Base-by-base conservation (phyloP, 35 echinoderm and acorn worm species). In the Ophioderma brevispina region DNA sequence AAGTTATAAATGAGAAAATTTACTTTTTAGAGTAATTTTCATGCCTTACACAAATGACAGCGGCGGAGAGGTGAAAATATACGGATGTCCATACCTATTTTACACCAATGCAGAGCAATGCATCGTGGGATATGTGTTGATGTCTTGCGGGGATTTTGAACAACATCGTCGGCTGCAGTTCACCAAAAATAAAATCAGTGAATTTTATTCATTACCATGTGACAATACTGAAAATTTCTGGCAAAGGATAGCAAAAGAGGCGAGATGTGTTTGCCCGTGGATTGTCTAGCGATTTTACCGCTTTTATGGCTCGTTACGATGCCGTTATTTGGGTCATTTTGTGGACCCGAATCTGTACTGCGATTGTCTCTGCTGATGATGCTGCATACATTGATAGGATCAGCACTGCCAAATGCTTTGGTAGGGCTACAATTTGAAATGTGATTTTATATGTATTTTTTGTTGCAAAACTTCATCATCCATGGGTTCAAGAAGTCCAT, bases 271-370 rank as follows among this genome's bases (percentile, higher is more conserved):
- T 85, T 86, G 36, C 88, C 88, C 0, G 46, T 33, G 35, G 90
- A 84, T 37, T 92, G 90, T 92, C n/a, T 79, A 4, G 40, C 82
- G 1, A 33, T 94, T n/a, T 14, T 90, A 25, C 87, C 92, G 18
- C 40, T 94, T 18, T 34, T 92, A 25, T 90, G 90, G 90, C 39
- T 98, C 13, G 40, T 92, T 1, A 64, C 91, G 0, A 92, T 98
- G 90, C 96, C n/a, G n/a, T 49, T 98, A 28, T 86, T 94, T 46
- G 96, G 79, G 5, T 91, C 96, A 13, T 82, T 98, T 82, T 92
- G 82, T 90, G 96, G 96, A 34, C 96, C 96, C n/a, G 92, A 95
- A 77, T 41, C 90, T 46, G 96, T 94, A 8, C 84, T 98, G 38
- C 90, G 96, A 21, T 85, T 95, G 33, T 98, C 96, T 23, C 64